Percentiles rank a stretch among this genome's conserved stretches.
phyloP scores from a whole-genome alignment of 2,797 vertebrate genomes.

The Lepidocolaptes lacrymiger region DNA sequence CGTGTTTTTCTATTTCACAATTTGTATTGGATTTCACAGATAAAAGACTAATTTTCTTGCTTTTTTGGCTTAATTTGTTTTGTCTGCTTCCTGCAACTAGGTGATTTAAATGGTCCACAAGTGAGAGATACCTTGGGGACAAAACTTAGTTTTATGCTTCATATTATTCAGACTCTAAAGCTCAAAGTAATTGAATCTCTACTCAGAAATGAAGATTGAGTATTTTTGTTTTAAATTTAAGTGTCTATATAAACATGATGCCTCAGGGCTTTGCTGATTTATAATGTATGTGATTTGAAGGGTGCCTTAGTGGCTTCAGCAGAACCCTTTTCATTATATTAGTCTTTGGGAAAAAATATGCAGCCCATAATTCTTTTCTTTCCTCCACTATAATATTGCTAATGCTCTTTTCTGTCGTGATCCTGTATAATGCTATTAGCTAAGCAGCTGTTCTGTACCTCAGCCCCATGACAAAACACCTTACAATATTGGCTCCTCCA shows the following conservation, averaged over 20 bases:
- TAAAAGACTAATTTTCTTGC: conserved; percentile 59
- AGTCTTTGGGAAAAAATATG: conserved; percentile 41
- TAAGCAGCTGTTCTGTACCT: conserved; percentile 48
- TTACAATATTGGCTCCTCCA: not conserved
- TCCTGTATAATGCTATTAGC: conserved; percentile 62
- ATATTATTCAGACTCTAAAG: conserved; percentile 72
- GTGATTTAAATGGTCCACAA: conserved; percentile 74
- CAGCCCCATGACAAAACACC: conserved; percentile 25
- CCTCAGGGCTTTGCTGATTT: conserved; percentile 71
- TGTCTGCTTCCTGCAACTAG: conserved; percentile 61
- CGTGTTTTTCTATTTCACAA: not conserved
- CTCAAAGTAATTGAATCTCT: conserved; percentile 75
- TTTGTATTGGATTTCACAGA: conserved; percentile 48
- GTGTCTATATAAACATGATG: conserved; percentile 75
- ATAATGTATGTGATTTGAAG: conserved; percentile 55
- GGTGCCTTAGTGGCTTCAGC: conserved; percentile 55
- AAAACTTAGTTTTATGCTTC: conserved; percentile 62
- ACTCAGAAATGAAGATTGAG: conserved; percentile 73
- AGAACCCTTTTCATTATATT: conserved; percentile 69
- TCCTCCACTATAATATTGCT: conserved; percentile 25
- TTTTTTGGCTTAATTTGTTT: conserved; percentile 69
- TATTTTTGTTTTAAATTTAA: conserved; percentile 78
- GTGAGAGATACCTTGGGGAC: conserved; percentile 71
- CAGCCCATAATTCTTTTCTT: conserved; percentile 62
- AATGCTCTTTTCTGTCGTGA: conserved; percentile 50